Evolutionary conservation across 2,888 invertebrate species (phyloP).

Genomic region (Physocephala rufipes): DNA sequence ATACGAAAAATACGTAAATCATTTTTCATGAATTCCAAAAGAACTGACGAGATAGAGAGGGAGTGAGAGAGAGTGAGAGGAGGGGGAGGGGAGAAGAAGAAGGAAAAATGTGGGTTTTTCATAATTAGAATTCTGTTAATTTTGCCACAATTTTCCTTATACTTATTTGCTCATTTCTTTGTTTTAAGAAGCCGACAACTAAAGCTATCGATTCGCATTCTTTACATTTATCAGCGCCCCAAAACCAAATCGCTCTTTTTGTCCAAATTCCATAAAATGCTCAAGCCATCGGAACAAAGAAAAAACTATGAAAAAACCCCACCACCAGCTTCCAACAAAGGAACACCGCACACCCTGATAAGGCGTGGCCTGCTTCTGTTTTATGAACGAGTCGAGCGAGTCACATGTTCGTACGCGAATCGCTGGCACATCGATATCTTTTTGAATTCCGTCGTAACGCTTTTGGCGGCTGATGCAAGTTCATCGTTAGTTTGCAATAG

Average conservation of each 20-base stretch:
- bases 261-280: neutral
- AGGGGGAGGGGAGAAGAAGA: neutral
- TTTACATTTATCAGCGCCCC: no score
- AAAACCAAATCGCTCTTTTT: neutral
- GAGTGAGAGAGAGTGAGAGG: neutral
- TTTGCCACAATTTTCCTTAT: neutral
- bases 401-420: no score
- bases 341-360: no score
- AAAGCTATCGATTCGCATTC: no score
- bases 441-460: conserved; percentile 1
- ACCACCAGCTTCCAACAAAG: no score
- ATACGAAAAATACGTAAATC: neutral
- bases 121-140: neutral
- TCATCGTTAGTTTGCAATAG: conserved; percentile 5
- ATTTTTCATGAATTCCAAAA: neutral
- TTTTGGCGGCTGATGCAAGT: conserved; percentile 20
- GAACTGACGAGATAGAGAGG: neutral
- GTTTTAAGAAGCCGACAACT: no score
- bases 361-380: no score
- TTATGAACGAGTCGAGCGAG: neutral
- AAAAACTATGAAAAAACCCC: no score
- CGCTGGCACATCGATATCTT: neutral
- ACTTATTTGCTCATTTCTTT: no score
- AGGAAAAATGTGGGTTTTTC: neutral
- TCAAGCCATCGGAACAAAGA: neutral